phyloP scores from a whole-genome alignment of 2,113 vertebrate genomes.

The Psittacara wagleri region DNA sequence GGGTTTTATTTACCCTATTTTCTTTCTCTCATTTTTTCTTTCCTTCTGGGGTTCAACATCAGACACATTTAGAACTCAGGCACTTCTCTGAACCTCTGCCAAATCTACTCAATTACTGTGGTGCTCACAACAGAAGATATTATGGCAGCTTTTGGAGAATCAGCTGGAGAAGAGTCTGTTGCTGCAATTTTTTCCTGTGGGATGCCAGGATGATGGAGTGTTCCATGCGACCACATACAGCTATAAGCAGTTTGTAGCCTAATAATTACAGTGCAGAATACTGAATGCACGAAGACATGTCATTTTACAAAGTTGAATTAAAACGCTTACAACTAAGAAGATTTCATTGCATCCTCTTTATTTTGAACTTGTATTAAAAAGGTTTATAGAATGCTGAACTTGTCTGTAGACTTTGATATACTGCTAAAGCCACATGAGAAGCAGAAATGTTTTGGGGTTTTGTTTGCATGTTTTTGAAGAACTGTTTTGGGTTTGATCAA shows the following conservation, averaged over 20 bases:
- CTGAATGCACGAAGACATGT: neutral
- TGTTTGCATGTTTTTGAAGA: neutral
- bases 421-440: neutral
- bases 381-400: neutral
- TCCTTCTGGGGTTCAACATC: neutral
- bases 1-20: accelerated
- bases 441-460: neutral
- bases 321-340: neutral
- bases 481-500: neutral
- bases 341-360: neutral
- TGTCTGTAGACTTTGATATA: neutral
- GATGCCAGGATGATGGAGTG: slow-evolving; percentile 8
- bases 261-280: neutral
- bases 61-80: neutral
- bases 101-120: neutral
- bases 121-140: neutral
- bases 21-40: neutral
- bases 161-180: slow-evolving; percentile 7
- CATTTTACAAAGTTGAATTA: neutral
- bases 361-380: neutral
- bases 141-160: slow-evolving; percentile 9
- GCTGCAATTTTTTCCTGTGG: slow-evolving; percentile 3
- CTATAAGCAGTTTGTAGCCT: neutral
- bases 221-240: neutral
- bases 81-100: neutral